Conservation (phyloP, 1,140 invertebrate species). For the Brachionus rotundiformis region DNA sequence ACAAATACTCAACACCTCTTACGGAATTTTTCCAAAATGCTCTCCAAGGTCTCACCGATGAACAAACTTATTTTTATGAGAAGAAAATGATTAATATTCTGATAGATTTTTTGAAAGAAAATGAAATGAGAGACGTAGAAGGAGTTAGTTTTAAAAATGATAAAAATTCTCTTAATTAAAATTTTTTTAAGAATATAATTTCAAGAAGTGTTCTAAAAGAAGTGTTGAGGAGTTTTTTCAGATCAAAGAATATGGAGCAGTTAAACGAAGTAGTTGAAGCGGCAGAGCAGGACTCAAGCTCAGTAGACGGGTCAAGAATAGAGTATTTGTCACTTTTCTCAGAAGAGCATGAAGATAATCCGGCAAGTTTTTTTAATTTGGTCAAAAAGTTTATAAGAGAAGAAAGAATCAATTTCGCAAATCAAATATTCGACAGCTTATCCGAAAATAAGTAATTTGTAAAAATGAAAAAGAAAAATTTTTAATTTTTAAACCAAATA, state of each 20-base stretch:
- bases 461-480: no score
- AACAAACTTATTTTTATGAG: constrained; percentile 50
- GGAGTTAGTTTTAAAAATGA: not conserved
- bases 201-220: constrained; percentile 31
- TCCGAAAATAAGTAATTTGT: not conserved
- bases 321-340: constrained; percentile 13
- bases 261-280: constrained; percentile 4
- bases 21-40: constrained; percentile 35
- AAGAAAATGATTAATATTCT: constrained; percentile 18
- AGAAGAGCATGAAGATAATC: constrained; percentile 32
- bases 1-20: constrained; percentile 21
- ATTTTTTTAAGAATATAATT: constrained; percentile 32
- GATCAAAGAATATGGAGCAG: constrained; percentile 21
- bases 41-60: constrained; percentile 21
- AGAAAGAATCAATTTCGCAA: constrained; percentile 19
- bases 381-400: constrained; percentile 25
- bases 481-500: not conserved
- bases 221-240: not conserved
- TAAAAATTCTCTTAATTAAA: not conserved
- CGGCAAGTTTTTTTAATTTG: not conserved
- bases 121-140: constrained; percentile 28
- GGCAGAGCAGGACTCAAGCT: constrained; percentile 20
- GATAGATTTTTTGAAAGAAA: constrained; percentile 31
- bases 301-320: constrained; percentile 9
- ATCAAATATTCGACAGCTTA: constrained; percentile 19